A percentile compares a stretch with the other conserved stretches of the same genome.
These are phyloP conservation scores for Lepisosteus osseus DNA, from an alignment of 2,113 vertebrate genomes.

Conservation along the genomic window DNA sequence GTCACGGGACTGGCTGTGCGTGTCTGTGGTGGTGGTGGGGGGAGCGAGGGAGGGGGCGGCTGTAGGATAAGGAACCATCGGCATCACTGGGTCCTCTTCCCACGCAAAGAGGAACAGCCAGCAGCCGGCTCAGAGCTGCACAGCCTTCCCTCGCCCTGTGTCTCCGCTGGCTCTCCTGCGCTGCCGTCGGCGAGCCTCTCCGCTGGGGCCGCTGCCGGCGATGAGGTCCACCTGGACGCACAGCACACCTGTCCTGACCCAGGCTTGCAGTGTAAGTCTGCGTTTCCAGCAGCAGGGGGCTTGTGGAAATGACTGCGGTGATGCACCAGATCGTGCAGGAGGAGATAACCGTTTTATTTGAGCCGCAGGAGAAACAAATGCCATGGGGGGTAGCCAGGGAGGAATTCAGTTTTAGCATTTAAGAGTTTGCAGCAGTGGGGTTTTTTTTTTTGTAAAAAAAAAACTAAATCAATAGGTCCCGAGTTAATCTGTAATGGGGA, in stretches of 20 bases:
- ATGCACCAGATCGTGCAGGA: too few relatives aligned
- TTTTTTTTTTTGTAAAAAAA: too few relatives aligned
- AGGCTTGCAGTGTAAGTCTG: conserved; percentile 56
- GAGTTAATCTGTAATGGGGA: too few relatives aligned
- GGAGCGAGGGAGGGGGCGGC: conserved; percentile 7
- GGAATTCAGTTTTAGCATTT: too few relatives aligned
- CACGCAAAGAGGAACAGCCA: conserved; percentile 35
- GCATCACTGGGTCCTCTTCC: conserved; percentile 50
- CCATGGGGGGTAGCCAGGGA: too few relatives aligned
- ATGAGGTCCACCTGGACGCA: conserved; percentile 68
- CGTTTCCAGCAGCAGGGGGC: conserved; percentile 1
- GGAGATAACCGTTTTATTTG: too few relatives aligned
- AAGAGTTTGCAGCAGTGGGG: too few relatives aligned
- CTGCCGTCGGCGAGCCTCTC: conserved; percentile 21
- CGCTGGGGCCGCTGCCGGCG: conserved; percentile 34
- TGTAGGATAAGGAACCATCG: conserved; percentile 26
- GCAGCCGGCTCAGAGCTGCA: conserved; percentile 9
- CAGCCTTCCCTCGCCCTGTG: conserved; percentile 16
- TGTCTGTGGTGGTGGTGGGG: conserved; percentile 14
- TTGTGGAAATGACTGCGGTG: too few relatives aligned
- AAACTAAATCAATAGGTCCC: too few relatives aligned
- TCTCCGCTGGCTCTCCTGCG: neutral
- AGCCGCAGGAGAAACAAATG: too few relatives aligned
- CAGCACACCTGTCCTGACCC: conserved; percentile 50
- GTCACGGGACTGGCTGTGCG: conserved; percentile 25